A percentile compares a stretch with the other conserved stretches of the same genome.
These are phyloP conservation scores for Rutilus rutilus DNA, from an alignment of 2,113 vertebrate genomes.

Conservation along the genomic window DNA sequence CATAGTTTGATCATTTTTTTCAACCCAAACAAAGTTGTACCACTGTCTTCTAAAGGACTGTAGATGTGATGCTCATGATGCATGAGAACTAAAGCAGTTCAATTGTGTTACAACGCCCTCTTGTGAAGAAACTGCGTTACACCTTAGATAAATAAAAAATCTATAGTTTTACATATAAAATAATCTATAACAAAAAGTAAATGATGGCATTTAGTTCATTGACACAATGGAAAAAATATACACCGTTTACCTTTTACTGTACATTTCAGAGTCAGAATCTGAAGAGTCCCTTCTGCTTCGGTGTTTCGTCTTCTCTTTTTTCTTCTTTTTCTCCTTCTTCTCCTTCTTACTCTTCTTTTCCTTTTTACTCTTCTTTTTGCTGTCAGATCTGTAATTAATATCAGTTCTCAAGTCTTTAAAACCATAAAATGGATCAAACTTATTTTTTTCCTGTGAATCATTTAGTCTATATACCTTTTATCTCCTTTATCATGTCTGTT, in stretches of 20 bases:
- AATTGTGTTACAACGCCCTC: background rate
- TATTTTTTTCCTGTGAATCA: too few relatives aligned
- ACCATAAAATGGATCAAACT: too few relatives aligned
- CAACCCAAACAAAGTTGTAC: background rate
- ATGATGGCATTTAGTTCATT: background rate
- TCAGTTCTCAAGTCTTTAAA: too few relatives aligned
- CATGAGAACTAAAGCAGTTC: background rate
- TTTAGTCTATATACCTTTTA: slow-evolving; percentile 62
- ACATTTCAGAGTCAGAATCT: slow-evolving; percentile 50
- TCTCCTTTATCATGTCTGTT: slow-evolving; percentile 63
- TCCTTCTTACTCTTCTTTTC: slow-evolving; percentile 82
- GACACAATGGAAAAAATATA: background rate
- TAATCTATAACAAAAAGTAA: background rate
- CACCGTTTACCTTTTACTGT: slow-evolving; percentile 72
- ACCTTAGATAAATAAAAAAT: background rate
- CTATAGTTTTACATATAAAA: background rate
- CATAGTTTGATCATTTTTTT: background rate
- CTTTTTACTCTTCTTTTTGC: slow-evolving; percentile 80
- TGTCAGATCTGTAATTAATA: slow-evolving; percentile 63
- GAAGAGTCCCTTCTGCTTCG: slow-evolving; percentile 69
- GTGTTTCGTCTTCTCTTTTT: slow-evolving; percentile 81
- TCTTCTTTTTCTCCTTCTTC: slow-evolving; percentile 83
- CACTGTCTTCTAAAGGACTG: background rate
- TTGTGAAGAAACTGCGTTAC: background rate
- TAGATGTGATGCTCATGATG: background rate